Evolutionary conservation across 2,797 vertebrate species (phyloP).

Genomic region (Momotus momota): DNA sequence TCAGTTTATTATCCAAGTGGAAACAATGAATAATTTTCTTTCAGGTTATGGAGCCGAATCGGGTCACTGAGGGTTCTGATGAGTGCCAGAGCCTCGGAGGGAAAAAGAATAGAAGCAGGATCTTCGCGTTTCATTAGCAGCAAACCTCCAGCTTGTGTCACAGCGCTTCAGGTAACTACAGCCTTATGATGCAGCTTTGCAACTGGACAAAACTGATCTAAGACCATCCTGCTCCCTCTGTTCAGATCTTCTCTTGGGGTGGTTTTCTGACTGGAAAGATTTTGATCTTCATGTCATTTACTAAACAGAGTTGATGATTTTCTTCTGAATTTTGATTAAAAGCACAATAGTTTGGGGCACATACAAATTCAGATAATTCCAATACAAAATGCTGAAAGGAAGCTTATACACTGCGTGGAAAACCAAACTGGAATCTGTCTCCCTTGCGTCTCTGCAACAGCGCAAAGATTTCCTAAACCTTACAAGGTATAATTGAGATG

Average conservation of each 20-base stretch:
- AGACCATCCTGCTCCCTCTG: not conserved
- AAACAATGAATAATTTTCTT: not conserved
- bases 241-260: not conserved
- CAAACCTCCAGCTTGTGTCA: not conserved
- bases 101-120: not conserved
- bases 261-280: not conserved
- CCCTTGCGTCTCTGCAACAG: not conserved
- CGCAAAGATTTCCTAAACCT: not conserved
- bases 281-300: not conserved
- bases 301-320: not conserved
- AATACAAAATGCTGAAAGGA: not conserved
- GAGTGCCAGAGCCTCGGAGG: not conserved
- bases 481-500: not conserved
- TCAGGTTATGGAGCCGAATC: not conserved
- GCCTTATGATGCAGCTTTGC: not conserved
- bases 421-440: not conserved
- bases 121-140: not conserved
- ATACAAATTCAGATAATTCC: not conserved
- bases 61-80: not conserved
- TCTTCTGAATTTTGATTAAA: not conserved
- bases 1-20: not conserved
- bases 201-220: not conserved
- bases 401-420: not conserved
- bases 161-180: not conserved
- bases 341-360: not conserved